Percentiles rank a stretch among this genome's conserved stretches.
Evolutionary conservation across 2,797 vertebrate genomes (phyloP).

Genomic region (Ispidina lecontei): DNA sequence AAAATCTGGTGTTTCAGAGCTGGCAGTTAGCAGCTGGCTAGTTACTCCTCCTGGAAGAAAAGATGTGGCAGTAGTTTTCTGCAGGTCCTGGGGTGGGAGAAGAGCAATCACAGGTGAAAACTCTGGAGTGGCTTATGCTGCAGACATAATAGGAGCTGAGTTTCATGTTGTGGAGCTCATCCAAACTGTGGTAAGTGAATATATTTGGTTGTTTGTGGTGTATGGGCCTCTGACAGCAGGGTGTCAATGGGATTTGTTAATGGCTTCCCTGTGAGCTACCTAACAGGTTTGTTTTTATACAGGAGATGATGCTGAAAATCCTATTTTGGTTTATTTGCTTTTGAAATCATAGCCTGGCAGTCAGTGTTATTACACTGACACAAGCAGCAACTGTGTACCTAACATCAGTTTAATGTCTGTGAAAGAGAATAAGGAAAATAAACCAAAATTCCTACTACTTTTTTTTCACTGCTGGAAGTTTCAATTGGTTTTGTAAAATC

Average conservation of each 20-base stretch:
- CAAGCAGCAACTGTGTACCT: not conserved
- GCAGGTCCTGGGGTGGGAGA: not conserved
- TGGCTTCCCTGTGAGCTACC: not conserved
- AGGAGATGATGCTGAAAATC: not conserved
- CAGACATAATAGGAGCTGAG: not conserved
- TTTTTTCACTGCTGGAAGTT: constrained; percentile 13
- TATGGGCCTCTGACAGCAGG: not conserved
- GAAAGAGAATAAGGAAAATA: constrained; percentile 17
- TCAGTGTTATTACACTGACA: not conserved
- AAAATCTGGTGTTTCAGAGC: not conserved
- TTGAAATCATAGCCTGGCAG: not conserved
- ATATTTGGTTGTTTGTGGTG: not conserved
- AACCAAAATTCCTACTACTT: not conserved
- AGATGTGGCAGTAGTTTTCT: not conserved
- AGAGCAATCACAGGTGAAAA: not conserved
- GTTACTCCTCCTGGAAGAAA: not conserved
- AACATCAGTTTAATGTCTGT: constrained; percentile 10
- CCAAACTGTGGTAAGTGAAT: not conserved
- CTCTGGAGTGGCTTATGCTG: not conserved
- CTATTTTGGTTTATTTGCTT: not conserved
- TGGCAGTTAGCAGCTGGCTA: not conserved
- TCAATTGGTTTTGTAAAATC: not conserved
- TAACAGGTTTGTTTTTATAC: not conserved
- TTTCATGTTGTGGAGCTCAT: not conserved
- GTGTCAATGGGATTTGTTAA: not conserved